These are phyloP conservation scores for Trimorus sp. DNA, from an alignment of 2,888 invertebrate genomes.

Conservation along the genomic window DNA sequence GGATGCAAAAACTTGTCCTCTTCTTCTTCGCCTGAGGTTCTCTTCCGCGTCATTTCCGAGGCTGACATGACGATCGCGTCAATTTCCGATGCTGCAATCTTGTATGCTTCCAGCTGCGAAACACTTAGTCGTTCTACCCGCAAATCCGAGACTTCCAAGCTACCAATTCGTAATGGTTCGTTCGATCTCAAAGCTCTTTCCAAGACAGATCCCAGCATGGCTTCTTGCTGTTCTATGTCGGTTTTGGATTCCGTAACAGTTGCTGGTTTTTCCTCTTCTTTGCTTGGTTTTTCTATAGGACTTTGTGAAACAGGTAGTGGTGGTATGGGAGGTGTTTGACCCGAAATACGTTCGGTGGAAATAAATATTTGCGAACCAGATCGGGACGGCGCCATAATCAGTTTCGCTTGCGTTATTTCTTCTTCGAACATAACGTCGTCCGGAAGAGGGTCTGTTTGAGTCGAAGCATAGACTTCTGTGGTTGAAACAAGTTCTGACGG, in stretches of 20 bases:
- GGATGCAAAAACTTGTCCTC: constrained; percentile 85
- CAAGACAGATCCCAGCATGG: constrained; percentile 36
- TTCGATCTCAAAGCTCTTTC: constrained; percentile 72
- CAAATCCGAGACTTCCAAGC: constrained; percentile 88
- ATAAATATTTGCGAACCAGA: constrained; percentile 78
- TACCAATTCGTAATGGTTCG: constrained; percentile 83
- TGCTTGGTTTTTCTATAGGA: too few species aligned
- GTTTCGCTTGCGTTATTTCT: constrained; percentile 76
- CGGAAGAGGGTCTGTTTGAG: constrained; percentile 92
- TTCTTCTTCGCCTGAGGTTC: constrained; percentile 87
- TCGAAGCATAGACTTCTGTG: constrained; percentile 88
- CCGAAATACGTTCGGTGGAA: constrained; percentile 77
- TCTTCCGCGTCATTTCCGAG: constrained; percentile 87
- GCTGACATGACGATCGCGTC: constrained; percentile 89
- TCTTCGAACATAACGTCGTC: constrained; percentile 85
- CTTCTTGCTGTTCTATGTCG: background rate
- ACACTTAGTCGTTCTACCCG: constrained; percentile 91
- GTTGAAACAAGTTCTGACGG: constrained; percentile 71
- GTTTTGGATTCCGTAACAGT: too few species aligned
- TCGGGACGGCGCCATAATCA: constrained; percentile 76
- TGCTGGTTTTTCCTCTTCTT: too few species aligned
- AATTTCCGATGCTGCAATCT: constrained; percentile 91
- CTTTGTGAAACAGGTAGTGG: too few species aligned
- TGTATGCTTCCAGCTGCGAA: constrained; percentile 89
- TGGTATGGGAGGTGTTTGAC: too few species aligned